phyloP scores from a whole-genome alignment of 2,888 invertebrate species.

The Phytoseiulus persimilis region DNA sequence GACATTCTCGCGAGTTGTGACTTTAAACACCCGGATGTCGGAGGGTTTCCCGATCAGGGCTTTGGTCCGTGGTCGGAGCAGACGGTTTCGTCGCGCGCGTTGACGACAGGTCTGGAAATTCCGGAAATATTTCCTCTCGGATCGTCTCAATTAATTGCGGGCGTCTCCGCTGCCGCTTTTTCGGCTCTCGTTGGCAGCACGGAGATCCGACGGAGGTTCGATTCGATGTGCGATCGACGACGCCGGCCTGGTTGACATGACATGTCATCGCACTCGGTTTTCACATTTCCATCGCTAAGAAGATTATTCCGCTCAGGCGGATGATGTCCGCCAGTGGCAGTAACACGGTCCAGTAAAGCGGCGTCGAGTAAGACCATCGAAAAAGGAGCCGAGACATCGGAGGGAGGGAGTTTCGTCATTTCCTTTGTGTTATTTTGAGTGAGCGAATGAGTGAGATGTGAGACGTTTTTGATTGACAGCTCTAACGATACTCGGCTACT shows the following conservation, averaged over 20 bases:
- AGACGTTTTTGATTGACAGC: constrained; percentile 5
- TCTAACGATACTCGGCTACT: background rate
- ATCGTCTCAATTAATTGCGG: too few relatives aligned
- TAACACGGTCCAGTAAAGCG: background rate
- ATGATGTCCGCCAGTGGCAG: background rate
- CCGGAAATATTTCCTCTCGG: too few relatives aligned
- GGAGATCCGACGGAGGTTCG: background rate
- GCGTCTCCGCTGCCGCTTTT: too few relatives aligned
- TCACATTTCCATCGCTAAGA: background rate
- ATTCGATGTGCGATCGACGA: background rate
- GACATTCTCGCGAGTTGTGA: too few relatives aligned
- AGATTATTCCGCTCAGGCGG: constrained; percentile 5
- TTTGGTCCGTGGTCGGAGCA: too few relatives aligned
- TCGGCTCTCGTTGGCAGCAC: too few relatives aligned
- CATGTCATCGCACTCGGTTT: background rate
- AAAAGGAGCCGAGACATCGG: background rate
- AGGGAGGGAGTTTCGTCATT: background rate
- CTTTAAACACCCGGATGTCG: too few relatives aligned
- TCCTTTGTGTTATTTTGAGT: constrained; percentile 5
- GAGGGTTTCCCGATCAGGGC: too few relatives aligned
- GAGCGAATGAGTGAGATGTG: background rate
- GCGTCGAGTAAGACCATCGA: background rate
- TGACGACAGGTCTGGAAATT: too few relatives aligned
- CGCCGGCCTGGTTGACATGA: background rate
- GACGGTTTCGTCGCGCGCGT: too few relatives aligned